Evolutionary conservation across 2,888 invertebrate genomes (phyloP), one percentile per base, ranked within the genome.

Genomic region (Psococerastis gibbosa): DNA sequence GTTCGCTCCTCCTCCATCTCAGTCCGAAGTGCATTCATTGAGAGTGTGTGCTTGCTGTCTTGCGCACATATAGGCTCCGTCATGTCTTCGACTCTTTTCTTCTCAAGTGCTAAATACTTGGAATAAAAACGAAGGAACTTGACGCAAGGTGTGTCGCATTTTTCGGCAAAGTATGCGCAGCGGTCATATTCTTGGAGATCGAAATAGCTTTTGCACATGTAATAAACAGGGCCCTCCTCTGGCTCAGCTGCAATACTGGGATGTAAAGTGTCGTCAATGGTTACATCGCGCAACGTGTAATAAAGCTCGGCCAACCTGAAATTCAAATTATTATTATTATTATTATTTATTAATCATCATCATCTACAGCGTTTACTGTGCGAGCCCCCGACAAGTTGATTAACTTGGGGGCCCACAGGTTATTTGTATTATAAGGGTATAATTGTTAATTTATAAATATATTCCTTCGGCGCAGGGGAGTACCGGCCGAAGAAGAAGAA

Each of bases 171-270:
- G 63, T 78, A 78, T 0, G 85, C 82, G 44, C 83, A 79, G 55
- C 87, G 69, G 54, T 89, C 88, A 59, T 88, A 94, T 60, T 95
- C 94, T 52, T 83, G 80, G 35, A 81, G 67, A 61, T 92, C 88
- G 57, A 89, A 91, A 59, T 85, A 91, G 49, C 80, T 78, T 60
- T 85, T 88, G 0, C 87, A 84, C 50, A 91, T 59, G 32, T 71
- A 68, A 58, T 83, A 91, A 18, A 68, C 64, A 55, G 83, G 82
- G 49, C 69, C 68, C 52, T 84, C 82, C 45, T 75, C 71, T 20
- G 64, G 65, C 44, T 76, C 73, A 49, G 70, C 67, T 34, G 65
- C 60, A 33, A 60, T 55, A 32, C 52, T 46, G 3, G 43, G 35
- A 2, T 34, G 18, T 17, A 44, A 42, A 32, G 42, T 32, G 4